Evolutionary conservation across 2,797 vertebrate genomes (phyloP).

Genomic region (Lacerta viridis): DNA sequence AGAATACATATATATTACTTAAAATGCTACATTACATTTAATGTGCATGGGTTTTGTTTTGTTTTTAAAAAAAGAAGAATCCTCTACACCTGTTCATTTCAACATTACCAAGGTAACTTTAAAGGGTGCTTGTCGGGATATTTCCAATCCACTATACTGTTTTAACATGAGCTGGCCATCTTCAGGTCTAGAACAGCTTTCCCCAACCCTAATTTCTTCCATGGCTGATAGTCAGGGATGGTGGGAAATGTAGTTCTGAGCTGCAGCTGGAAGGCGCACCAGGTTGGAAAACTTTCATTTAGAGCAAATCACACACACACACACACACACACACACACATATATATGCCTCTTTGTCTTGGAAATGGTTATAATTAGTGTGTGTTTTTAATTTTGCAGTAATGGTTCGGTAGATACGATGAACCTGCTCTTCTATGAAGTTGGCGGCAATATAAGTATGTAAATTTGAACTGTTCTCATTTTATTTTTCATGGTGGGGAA

Average conservation of each 20-base stretch:
- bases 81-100: accelerated
- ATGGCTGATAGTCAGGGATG: too few species aligned
- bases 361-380: not conserved
- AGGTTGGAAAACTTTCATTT: not conserved
- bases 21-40: too few species aligned
- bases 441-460: constrained; percentile 91
- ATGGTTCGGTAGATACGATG: constrained; percentile 74
- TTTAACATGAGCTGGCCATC: not conserved
- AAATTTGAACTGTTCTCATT: not conserved
- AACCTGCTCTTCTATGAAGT: constrained; percentile 88
- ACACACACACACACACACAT: too few species aligned
- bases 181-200: not conserved
- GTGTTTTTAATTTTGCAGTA: constrained; percentile 74
- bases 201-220: not conserved
- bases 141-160: not conserved
- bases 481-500: not conserved
- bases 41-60: too few species aligned
- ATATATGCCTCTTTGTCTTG: not conserved
- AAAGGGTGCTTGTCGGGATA: constrained; percentile 4
- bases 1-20: too few species aligned
- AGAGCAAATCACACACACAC: not conserved
- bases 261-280: not conserved
- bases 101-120: not conserved
- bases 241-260: not conserved
- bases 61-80: not conserved